phyloP scores from a whole-genome alignment of 2,888 invertebrate species.

The Brachyopa scutellaris region DNA sequence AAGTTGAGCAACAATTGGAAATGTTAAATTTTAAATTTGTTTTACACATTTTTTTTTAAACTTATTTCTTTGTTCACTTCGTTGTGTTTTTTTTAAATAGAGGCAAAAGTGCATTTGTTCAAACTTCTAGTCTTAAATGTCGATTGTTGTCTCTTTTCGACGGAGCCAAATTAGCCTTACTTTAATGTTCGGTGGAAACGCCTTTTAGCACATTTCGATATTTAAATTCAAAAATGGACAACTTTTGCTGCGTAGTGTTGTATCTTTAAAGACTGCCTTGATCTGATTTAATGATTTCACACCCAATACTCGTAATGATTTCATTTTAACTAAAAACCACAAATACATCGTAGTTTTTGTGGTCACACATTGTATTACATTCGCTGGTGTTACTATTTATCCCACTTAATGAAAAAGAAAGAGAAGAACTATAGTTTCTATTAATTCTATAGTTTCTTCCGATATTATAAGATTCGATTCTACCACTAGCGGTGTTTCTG shows the following conservation, averaged over 20 bases:
- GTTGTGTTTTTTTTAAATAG: no score
- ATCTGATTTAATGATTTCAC: slow-evolving; percentile 50
- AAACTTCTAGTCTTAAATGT: no score
- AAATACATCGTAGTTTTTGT: slow-evolving; percentile 68
- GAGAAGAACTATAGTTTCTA: slow-evolving; percentile 31
- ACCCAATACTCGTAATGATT: slow-evolving; percentile 65
- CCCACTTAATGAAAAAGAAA: slow-evolving; percentile 11
- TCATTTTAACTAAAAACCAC: slow-evolving; percentile 59
- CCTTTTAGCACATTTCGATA: no score
- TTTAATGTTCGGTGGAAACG: no score
- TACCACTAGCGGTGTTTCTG: background rate
- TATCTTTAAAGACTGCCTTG: slow-evolving; percentile 61
- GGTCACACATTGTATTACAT: slow-evolving; percentile 49
- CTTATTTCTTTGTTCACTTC: background rate
- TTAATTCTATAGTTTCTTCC: slow-evolving; percentile 54
- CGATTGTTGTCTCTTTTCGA: no score
- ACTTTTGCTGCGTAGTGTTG: background rate
- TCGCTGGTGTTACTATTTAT: slow-evolving; percentile 2
- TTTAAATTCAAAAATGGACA: no score
- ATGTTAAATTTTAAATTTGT: no score
- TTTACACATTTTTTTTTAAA: no score
- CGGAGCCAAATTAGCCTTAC: no score
- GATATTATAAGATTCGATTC: slow-evolving; percentile 44
- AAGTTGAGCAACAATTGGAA: no score
- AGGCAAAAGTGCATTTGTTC: no score